A percentile compares a stretch with the other conserved stretches of the same genome.
These are phyloP conservation scores for Mythimna albipuncta DNA, from an alignment of 2,888 invertebrate genomes.

Conservation along the genomic window DNA sequence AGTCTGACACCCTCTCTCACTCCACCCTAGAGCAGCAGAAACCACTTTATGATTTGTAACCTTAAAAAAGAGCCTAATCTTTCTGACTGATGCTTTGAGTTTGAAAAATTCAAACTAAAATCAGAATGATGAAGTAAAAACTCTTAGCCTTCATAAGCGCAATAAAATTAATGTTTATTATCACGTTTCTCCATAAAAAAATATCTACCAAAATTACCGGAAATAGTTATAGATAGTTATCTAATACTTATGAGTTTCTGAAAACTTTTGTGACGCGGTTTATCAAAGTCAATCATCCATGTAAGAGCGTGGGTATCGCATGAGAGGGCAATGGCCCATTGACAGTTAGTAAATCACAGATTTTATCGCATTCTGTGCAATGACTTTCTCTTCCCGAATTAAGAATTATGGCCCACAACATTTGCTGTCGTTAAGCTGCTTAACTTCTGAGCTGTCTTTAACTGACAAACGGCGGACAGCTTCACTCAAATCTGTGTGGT, in stretches of 20 bases:
- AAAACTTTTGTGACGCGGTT: not conserved
- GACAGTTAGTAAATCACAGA: not conserved
- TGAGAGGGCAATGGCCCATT: not conserved
- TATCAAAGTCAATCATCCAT: conserved; percentile 1
- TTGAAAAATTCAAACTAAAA: conserved; percentile 8
- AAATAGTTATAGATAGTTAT: conserved; percentile 15
- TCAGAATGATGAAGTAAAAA: not conserved
- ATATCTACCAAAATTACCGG: not conserved
- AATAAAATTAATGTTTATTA: not conserved
- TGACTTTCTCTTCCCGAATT: conserved; percentile 9
- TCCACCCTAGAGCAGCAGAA: too few species aligned
- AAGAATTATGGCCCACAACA: not conserved
- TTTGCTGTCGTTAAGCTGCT: not conserved
- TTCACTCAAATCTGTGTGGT: not conserved
- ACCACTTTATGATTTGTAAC: too few species aligned
- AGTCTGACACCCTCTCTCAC: too few species aligned
- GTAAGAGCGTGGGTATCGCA: not conserved
- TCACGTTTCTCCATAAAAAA: not conserved
- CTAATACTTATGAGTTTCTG: conserved; percentile 5
- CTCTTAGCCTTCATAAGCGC: not conserved
- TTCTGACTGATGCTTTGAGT: too few species aligned
- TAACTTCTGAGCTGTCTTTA: not conserved
- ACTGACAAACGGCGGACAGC: not conserved
- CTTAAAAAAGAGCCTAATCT: too few species aligned
- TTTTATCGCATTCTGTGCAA: conserved; percentile 16